Evolutionary conservation across 1,140 invertebrate genomes (phyloP).

Genomic region (Temnothorax longispinosus): DNA sequence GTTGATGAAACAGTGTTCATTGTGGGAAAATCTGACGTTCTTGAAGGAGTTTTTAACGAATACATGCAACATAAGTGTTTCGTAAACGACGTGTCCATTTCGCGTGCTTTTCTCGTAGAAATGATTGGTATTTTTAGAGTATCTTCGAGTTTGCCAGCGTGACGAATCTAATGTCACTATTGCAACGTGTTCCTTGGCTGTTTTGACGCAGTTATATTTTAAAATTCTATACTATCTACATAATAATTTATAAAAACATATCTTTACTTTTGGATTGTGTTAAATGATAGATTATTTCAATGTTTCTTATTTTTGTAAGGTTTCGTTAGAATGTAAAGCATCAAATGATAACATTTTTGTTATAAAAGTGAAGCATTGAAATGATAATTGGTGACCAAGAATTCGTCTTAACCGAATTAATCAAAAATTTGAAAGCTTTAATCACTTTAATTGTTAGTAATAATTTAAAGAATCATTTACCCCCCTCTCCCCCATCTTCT

Average conservation of each 20-base stretch:
- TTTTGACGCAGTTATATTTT: neutral
- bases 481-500: neutral
- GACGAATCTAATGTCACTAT: constrained; percentile 16
- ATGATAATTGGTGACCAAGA: neutral
- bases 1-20: neutral
- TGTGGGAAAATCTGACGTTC: neutral
- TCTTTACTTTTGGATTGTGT: neutral
- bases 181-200: neutral
- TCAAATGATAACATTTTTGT: constrained; percentile 2
- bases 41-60: neutral
- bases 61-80: constrained; percentile 8
- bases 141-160: constrained; percentile 17
- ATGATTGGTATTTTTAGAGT: constrained; percentile 17
- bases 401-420: neutral
- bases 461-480: neutral
- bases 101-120: neutral
- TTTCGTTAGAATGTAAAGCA: neutral
- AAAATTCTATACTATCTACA: neutral
- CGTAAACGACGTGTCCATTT: neutral
- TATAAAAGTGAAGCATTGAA: neutral
- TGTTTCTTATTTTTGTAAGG: neutral
- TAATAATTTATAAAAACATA: neutral
- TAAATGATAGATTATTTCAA: neutral
- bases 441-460: neutral
- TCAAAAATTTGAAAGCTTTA: neutral